Base-by-base conservation (phyloP, 2,113 vertebrate species). In the Malurus elegans region DNA sequence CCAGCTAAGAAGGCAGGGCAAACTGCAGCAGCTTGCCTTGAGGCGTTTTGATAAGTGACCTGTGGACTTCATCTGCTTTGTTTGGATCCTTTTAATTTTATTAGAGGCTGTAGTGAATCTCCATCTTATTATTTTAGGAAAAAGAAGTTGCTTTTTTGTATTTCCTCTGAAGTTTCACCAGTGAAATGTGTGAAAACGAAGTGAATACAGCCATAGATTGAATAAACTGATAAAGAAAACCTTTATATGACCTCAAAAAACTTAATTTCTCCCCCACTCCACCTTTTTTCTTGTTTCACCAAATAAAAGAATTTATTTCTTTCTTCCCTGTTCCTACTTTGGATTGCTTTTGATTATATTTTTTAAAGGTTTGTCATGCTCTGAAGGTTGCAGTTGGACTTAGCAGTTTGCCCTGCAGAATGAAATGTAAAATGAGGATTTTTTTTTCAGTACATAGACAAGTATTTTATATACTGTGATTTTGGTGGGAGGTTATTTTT, bases 391-490 rank as follows among this genome's bases (percentile, higher is more conserved):
- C 75, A 80, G 61, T 36, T 78, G 73, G 45, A 56, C 40, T 89
- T 79, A 86, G 45, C 51, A 89, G 62, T 34, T 94, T 94, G 85
- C 23, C 32, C 19, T 51, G 36, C 28, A 67, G 29, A 94, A 93
- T 79, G 64, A 92, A 85, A 84, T 50, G 56, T 70, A 75, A 95
- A 96, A 38, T 86, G 80, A 74, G 56, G 36, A 45, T 54, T 83
- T 94, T 87, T 97, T 92, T 87, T 97, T 92, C 75, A 38, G 44
- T 60, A 81, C 82, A 71, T 24, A 93, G 93, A 70, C 70, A 94
- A 82, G 60, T 84, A n/a, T 56, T 88, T 95, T 92, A 83, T 81
- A 94, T 74, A 69, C 54, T 93, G 78, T 61, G 75, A 92, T 42
- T 92, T 79, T 80, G 38, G 84, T 53, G 83, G 66, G 88, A 86